Evolutionary conservation across 2,797 vertebrate genomes (phyloP), one percentile per base, ranked within the genome.

Genomic region (Eutrigla gurnardus): DNA sequence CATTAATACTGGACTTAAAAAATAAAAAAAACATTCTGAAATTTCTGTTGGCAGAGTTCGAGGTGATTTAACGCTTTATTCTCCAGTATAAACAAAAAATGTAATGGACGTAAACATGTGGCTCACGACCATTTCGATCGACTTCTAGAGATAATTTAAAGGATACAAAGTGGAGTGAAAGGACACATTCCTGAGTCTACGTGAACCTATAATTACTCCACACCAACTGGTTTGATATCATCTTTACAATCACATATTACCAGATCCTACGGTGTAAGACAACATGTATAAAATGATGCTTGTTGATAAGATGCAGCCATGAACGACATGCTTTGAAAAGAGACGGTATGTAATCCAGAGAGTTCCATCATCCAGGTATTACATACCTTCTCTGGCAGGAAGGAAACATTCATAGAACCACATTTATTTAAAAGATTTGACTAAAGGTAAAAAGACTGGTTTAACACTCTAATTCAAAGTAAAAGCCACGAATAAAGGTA

Each of bases 81-180:
- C 66, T 60, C 55, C 68, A 6, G 77, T 35, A 84, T 86, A 90
- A 90, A 89, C 77, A 80, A 67, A 74, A 25, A 67, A 81, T 71
- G 80, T 78, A 69, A 67, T 49, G 52, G 61, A 79, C 73, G 79
- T 81, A 87, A 87, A 89, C 64, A 73, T 87, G 83, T 85, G 70
- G 37, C 83, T 40, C 25, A 25, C 25, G 25, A 25, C 25, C 2
- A 94, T 90, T 93, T 93, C 91, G 92, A 94, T 4, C 18, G 4
- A n/a, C 15, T 3, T 10, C 2, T 7, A 1, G 7, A 43, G 13
- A 35, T 43, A 8, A 9, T 4, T 25, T 37, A 15, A 4, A 6
- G 40, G 25, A 64, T 36, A 18, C 13, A 59, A 39, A 54, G 7
- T 43, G 49, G 9, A 32, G 32, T 6, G 25, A 35, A 49, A 50